A percentile compares a stretch with the other conserved stretches of the same genome.
Conservation (phyloP, 64 coral and sea anemone species). For the Porites australiensis region DNA sequence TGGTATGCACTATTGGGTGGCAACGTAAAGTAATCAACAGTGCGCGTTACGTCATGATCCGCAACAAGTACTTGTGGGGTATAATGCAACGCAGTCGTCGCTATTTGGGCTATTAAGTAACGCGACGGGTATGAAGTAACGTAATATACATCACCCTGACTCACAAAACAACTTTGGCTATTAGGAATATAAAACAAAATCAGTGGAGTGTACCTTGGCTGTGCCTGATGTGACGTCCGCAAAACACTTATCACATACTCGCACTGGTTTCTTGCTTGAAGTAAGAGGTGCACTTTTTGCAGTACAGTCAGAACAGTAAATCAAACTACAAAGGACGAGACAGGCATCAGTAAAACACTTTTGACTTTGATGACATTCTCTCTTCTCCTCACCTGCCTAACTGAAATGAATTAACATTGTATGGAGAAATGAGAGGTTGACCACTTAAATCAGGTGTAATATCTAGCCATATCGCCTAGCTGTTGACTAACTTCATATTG, state of each 20-base stretch:
- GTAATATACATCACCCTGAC: too few relatives aligned
- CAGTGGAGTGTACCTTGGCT: slow-evolving; percentile 62
- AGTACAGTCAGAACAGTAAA: slow-evolving; percentile 94
- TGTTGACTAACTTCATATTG: too few relatives aligned
- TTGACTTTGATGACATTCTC: neutral
- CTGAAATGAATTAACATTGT: neutral
- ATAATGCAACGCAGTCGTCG: neutral
- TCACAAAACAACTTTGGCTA: too few relatives aligned
- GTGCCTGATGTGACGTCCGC: slow-evolving; percentile 88
- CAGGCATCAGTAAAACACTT: neutral
- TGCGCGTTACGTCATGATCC: too few relatives aligned
- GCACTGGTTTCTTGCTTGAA: slow-evolving; percentile 86
- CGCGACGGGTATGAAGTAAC: too few relatives aligned
- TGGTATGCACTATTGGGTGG: neutral
- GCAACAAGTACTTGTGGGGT: too few relatives aligned
- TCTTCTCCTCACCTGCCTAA: neutral
- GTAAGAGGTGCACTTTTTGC: slow-evolving; percentile 82
- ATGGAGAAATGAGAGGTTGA: neutral
- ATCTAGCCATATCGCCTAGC: neutral
- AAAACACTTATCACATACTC: slow-evolving; percentile 93
- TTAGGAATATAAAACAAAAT: too few relatives aligned
- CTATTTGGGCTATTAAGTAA: neutral
- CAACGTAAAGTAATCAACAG: neutral
- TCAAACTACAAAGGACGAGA: slow-evolving; percentile 61
- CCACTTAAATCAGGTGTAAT: neutral